Evolutionary conservation across 2,888 invertebrate genomes (phyloP).

Genomic region (Spodoptera exigua): DNA sequence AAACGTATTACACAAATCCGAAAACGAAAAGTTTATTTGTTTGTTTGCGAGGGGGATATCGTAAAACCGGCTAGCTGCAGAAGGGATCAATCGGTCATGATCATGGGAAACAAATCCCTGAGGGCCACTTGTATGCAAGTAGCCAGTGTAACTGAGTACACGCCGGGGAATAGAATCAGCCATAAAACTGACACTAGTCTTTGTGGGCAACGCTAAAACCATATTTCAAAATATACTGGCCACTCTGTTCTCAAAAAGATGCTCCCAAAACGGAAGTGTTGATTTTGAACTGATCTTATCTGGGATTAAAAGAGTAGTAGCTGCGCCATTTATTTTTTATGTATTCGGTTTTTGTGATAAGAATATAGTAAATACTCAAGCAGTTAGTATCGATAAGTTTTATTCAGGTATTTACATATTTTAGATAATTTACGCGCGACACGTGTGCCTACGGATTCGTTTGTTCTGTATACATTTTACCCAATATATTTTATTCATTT

Average conservation of each 20-base stretch:
- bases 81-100: slow-evolving; percentile 51
- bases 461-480: no score
- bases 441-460: no score
- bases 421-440: no score
- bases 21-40: slow-evolving; percentile 44
- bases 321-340: not conserved
- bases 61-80: slow-evolving; percentile 50
- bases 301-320: not conserved
- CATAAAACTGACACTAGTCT: not conserved
- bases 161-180: not conserved
- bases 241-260: not conserved
- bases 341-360: slow-evolving; percentile 5
- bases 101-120: slow-evolving; percentile 43
- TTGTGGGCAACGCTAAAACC: not conserved
- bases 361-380: not conserved
- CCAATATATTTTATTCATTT: no score
- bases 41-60: slow-evolving; percentile 37
- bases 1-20: slow-evolving; percentile 18
- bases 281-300: not conserved
- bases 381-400: no score
- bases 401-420: no score
- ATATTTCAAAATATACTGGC: not conserved
- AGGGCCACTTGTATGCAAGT: slow-evolving; percentile 35
- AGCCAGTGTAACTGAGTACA: slow-evolving; percentile 12
- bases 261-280: slow-evolving; percentile 11